phyloP scores from a whole-genome alignment of 2,888 invertebrate genomes.

The Crematogaster levior region DNA sequence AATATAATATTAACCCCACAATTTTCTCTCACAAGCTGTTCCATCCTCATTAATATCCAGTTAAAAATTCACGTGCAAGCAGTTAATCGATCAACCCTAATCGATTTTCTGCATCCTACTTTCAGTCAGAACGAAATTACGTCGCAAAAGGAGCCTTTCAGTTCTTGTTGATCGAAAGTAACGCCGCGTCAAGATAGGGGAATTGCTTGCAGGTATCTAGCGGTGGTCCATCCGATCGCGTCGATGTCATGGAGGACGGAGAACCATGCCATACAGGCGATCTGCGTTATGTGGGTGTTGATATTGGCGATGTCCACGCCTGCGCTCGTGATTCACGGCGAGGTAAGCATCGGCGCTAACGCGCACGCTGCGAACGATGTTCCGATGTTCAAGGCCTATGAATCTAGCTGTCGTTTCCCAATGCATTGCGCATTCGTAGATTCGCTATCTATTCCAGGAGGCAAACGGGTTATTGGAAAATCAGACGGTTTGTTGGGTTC shows the following conservation, averaged over 20 bases:
- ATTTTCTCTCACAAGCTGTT: neutral
- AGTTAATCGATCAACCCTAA: neutral
- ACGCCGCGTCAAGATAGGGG: neutral
- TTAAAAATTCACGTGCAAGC: conserved; percentile 3
- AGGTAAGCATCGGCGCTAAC: too few relatives aligned
- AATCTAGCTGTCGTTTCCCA: conserved; percentile 36
- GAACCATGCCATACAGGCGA: conserved; percentile 92
- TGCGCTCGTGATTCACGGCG: conserved; percentile 92
- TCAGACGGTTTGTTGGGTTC: conserved; percentile 80
- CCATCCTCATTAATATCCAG: neutral
- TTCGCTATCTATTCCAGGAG: conserved; percentile 75
- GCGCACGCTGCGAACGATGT: conserved; percentile 74
- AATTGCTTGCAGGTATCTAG: conserved; percentile 89
- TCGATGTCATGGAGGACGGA: conserved; percentile 95
- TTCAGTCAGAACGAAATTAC: neutral
- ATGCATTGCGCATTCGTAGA: conserved; percentile 74
- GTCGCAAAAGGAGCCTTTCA: neutral
- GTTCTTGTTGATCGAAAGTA: neutral
- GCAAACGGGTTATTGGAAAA: conserved; percentile 69
- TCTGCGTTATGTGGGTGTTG: conserved; percentile 92
- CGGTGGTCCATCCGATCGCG: conserved; percentile 96
- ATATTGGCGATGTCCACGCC: conserved; percentile 93
- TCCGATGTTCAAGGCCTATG: neutral
- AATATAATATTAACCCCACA: neutral
- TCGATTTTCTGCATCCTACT: conserved; percentile 3